A percentile compares a stretch with the other conserved stretches of the same genome.
phyloP scores from a whole-genome alignment of 2,797 vertebrate species.

The Salarias fasciatus region DNA sequence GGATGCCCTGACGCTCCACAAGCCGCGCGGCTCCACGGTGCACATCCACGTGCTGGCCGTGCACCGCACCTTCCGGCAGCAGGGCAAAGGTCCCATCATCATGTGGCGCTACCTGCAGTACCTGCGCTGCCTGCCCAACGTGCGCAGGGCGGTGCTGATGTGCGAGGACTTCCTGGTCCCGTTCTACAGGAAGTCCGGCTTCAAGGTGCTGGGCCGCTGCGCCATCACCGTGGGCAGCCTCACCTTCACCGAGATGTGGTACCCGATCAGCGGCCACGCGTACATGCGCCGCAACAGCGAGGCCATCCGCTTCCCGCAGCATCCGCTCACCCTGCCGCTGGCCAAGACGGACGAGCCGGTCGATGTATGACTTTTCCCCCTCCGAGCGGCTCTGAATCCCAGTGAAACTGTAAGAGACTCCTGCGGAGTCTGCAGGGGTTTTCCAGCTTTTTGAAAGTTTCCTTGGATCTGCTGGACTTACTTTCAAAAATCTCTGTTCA shows the following conservation, averaged over 20 bases:
- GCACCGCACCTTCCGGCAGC: constrained; percentile 89
- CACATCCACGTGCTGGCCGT: constrained; percentile 94
- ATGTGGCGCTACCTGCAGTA: constrained; percentile 94
- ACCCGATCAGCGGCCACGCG: constrained; percentile 84
- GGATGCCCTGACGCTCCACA: constrained; percentile 90
- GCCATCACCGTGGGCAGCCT: constrained; percentile 85
- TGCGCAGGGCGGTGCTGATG: constrained; percentile 89
- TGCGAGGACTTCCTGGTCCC: constrained; percentile 89
- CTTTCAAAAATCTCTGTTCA: no score
- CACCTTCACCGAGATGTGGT: constrained; percentile 91
- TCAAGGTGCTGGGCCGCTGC: constrained; percentile 87
- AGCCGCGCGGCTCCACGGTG: constrained; percentile 84
- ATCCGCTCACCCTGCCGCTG: constrained; percentile 57
- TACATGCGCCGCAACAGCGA: constrained; percentile 92
- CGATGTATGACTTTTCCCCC: constrained; percentile 53
- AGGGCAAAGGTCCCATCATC: constrained; percentile 92
- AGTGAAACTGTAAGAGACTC: neutral
- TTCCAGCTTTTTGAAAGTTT: constrained; percentile 1
- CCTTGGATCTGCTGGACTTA: constrained; percentile 12
- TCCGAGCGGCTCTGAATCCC: no score
- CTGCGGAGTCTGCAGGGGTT: constrained; percentile 2
- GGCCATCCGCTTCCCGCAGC: constrained; percentile 75
- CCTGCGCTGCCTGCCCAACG: constrained; percentile 86
- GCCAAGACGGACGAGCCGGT: constrained; percentile 55
- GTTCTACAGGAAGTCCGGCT: constrained; percentile 92